Base-by-base conservation (phyloP, 2,113 vertebrate genomes). In the Propithecus coquereli region DNA sequence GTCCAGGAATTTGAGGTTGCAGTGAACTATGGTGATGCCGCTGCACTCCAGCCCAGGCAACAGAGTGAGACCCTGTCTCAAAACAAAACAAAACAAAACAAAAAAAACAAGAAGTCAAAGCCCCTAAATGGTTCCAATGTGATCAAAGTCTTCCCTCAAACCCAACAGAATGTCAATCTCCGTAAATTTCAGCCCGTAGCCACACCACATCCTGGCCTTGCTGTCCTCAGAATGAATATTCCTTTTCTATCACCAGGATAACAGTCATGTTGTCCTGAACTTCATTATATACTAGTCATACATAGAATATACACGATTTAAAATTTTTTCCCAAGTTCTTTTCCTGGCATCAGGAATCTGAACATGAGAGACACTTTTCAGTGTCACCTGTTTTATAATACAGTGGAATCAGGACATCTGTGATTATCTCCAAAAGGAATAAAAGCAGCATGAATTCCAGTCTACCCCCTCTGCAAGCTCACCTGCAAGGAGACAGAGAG, bases 351-450 rank as follows among this genome's bases (percentile, higher is more conserved):
- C n/a, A 93, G 83, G 65, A 83, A 95, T 47, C 27, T 37, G 89
- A 94, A 90, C 37, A 47, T 37, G 18, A 68, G 52, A 68, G 45
- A 32, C 17, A 63, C 1, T 25, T 71, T 54, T 79, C 34, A 52
- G 30, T 50, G 43, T 93, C 88, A 99, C 99, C 99, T 1, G 99
- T 99, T 98, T 99, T 99, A 98, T 99, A 99, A 97, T 99, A 99
- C 92, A 99, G 97, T 0, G 99, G 99, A 86, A 99, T 99, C 98
- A 99, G 99, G 98, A 99, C 99, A 97, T 99, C 99, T 65, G 98
- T 99, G 95, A 43, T 99, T 98, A 97, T 99, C 99, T 16, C 99
- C 99, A 94, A 99, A 99, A 1, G 99, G 99, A 98, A 99, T 99
- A 90, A 99, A 99, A 9, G 99, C 99, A 1, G 99, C 99, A 86